Conservation (phyloP, 2,797 vertebrate species). For the Falco cherrug region DNA sequence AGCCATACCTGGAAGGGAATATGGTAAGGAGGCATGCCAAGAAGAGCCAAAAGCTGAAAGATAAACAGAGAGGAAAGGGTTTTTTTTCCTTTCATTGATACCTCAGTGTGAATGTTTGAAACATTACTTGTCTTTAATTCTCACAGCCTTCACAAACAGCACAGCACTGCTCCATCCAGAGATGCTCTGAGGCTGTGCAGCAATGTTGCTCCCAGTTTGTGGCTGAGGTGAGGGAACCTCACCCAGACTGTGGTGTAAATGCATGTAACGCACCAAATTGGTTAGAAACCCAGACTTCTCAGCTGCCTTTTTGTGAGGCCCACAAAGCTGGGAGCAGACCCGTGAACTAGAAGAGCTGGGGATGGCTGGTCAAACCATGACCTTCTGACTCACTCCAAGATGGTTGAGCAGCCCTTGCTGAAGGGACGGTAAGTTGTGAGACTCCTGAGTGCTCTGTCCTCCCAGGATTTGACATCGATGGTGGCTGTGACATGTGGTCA, state of each 20-base stretch:
- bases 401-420: accelerated
- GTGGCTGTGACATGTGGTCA: not conserved
- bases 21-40: not conserved
- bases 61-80: not conserved
- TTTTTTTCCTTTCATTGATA: not conserved
- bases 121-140: not conserved
- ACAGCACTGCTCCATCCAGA: not conserved
- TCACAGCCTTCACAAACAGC: not conserved
- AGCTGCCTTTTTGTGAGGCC: constrained; percentile 30
- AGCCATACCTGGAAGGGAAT: not conserved
- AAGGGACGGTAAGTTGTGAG: not conserved
- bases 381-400: not conserved
- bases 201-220: too few relatives aligned
- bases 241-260: not conserved
- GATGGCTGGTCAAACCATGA: not conserved
- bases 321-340: not conserved
- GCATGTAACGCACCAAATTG: not conserved
- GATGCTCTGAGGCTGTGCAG: not conserved
- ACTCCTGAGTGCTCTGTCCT: not conserved
- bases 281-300: constrained; percentile 24
- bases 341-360: not conserved
- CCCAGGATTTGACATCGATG: not conserved
- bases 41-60: not conserved
- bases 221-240: not conserved
- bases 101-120: not conserved